Conservation (phyloP, 1,140 invertebrate genomes). For the Caenorhabditis remanei region DNA sequence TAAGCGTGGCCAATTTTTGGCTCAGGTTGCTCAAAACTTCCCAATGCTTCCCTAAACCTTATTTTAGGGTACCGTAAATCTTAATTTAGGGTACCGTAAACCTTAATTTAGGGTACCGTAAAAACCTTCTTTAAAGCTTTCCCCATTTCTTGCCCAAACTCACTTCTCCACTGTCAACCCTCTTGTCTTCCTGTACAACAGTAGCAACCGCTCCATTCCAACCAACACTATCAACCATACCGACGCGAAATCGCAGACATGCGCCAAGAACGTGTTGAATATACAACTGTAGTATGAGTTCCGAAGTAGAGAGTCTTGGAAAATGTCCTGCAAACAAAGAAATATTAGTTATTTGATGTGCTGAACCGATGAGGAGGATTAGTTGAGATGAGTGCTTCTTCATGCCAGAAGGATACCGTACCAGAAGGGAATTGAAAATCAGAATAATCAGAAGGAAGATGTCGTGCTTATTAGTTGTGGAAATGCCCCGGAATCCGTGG, state of each 20-base stretch:
- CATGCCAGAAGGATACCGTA: slow-evolving; percentile 38
- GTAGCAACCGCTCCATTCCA: slow-evolving; percentile 71
- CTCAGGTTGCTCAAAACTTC: background rate
- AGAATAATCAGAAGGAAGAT: slow-evolving; percentile 25
- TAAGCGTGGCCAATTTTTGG: background rate
- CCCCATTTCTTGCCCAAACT: slow-evolving; percentile 6
- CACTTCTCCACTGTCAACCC: slow-evolving; percentile 66
- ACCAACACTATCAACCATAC: slow-evolving; percentile 75
- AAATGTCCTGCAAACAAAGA: slow-evolving; percentile 67
- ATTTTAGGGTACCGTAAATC: too few species aligned
- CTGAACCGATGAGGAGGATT: background rate
- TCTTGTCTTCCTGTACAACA: slow-evolving; percentile 66
- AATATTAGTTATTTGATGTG: background rate
- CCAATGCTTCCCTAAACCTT: too few species aligned
- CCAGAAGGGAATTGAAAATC: background rate
- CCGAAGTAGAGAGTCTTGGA: slow-evolving; percentile 68
- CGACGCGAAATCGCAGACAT: slow-evolving; percentile 73
- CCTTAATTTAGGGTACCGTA: too few species aligned
- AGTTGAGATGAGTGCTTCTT: slow-evolving; percentile 7
- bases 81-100: too few species aligned
- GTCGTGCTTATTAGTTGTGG: too few species aligned
- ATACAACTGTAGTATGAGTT: slow-evolving; percentile 73
- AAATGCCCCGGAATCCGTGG: too few species aligned
- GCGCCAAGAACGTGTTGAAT: slow-evolving; percentile 66
- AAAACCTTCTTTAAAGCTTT: too few species aligned